Evolutionary conservation across 2,888 invertebrate species (phyloP), one percentile per base, ranked within the genome.

Genomic region (Coelinius sp.): DNA sequence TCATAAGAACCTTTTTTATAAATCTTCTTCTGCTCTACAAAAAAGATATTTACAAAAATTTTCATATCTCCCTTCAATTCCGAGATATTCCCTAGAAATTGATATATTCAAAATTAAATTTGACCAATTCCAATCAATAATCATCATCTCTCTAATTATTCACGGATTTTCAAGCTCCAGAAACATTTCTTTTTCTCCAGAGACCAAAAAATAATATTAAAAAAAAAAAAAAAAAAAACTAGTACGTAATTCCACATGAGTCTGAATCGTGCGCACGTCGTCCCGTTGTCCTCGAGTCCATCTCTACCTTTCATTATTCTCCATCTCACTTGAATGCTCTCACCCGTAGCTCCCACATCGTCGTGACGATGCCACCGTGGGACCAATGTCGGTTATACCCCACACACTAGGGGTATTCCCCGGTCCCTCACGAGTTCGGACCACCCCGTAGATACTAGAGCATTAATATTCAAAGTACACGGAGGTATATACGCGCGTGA

Each of bases 391-490:
- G 59, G 65, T 35, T 53, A 66, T 66, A 70, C 49, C 62, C 65
- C 56, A 35, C 46, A 68, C 66, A 63, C 59, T 59, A 20, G 35
- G 17, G 46, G 46, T 17, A 66, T 64, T 53, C 59, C 62, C 38
- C 20, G 53, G 71, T 68, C 67, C 46, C 71, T 71, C 71, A 71
- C 71, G 75, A 75, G 76, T 75, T 80, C 79, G 80, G 83, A 82
- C 83, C 84, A 82, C 84, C 82, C 81, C 77, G 82, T 81, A 80
- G 78, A 81, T 75, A 66, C 41, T 63, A 38, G 67, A 71, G 77
- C 76, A 80, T 84, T 83, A 80, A 83, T 83, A 84, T 83, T 83
- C 81, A 81, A 79, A 76, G 78, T 77, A 76, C 75, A 76, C 75
- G 75, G 73, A 27, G 14, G 74, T n/a, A 66, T 70, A 76, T 73